These are phyloP conservation scores for Delia radicum DNA, from an alignment of 1,140 invertebrate species.

Conservation along the genomic window DNA sequence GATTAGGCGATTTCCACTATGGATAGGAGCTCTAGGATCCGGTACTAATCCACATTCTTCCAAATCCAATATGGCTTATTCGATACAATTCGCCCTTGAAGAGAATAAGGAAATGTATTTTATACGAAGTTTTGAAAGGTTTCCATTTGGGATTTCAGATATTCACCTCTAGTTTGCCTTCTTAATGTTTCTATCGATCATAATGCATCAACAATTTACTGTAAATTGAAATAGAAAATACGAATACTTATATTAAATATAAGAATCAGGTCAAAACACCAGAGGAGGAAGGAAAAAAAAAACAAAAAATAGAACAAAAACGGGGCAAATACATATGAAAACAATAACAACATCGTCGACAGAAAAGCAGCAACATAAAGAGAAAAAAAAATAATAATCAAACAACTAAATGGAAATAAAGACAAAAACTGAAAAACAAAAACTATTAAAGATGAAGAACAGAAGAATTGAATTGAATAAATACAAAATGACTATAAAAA, in stretches of 20 bases:
- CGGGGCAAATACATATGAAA: neutral
- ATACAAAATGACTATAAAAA: neutral
- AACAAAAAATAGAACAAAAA: neutral
- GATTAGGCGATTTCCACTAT: too few species aligned
- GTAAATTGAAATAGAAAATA: neutral
- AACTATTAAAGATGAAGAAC: neutral
- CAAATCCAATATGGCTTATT: too few species aligned
- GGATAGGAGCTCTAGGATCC: too few species aligned
- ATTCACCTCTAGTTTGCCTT: too few species aligned
- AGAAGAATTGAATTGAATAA: neutral
- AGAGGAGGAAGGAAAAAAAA: constrained; percentile 3
- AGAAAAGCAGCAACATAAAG: neutral
- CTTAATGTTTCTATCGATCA: too few species aligned
- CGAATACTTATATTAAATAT: neutral
- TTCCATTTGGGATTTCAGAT: too few species aligned
- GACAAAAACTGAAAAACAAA: neutral
- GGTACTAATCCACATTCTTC: too few species aligned
- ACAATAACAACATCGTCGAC: neutral
- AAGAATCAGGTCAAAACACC: constrained; percentile 20
- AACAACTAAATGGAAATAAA: constrained; percentile 9
- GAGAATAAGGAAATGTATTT: too few species aligned
- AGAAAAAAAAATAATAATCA: neutral
- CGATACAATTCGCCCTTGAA: too few species aligned
- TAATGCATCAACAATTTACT: neutral
- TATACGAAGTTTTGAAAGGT: too few species aligned